Base-by-base conservation (phyloP, 2,113 vertebrate species). In the Brachirus orientalis region DNA sequence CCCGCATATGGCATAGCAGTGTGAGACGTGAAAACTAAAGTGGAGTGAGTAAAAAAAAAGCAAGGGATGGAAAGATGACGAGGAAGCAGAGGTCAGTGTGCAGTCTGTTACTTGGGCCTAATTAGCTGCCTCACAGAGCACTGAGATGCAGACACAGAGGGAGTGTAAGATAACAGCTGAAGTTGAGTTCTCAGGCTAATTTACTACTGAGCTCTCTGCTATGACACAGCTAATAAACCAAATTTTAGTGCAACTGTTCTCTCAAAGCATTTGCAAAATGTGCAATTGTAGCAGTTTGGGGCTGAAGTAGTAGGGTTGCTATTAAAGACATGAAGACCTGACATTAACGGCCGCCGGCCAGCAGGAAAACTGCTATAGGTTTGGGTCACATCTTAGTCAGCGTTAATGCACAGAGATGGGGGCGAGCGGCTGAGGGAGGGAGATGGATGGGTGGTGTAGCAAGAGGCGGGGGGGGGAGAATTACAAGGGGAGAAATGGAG, bases 61-160 rank as follows among this genome's bases (percentile, higher is more conserved):
- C 43, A 43, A 72, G 33, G 45, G 45, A 48, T 35, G 37, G 55
- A 40, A 19, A 59, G 36, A 48, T 44, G 35, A 12, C 41, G 67
- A 72, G 13, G 51, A 40, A 68, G 45, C 16, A 0, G 52, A 69
- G 72, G 72, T 71, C 65, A 65, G 58, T 17, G 48, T 35, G 36
- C 74, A 77, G 76, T 76, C 64, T 85, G 82, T 60, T 78, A 40
- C 68, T 60, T 9, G 10, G 44, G 55, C 55, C 75, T 68, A 73
- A 85, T 83, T 61, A 69, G 66, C 28, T 66, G 40, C 36, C 63
- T 80, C 58, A 33, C 35, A 63, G 58, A 78, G 63, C 60, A 61
- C 56, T 63, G 8, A 65, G 58, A 53, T 37, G 41, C 54, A 50
- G 45, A 53, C 53, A 72, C 0, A 8, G 20, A 37, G 38, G 38